Conservation (phyloP, 1,140 invertebrate genomes). For the Oppia nitens region DNA sequence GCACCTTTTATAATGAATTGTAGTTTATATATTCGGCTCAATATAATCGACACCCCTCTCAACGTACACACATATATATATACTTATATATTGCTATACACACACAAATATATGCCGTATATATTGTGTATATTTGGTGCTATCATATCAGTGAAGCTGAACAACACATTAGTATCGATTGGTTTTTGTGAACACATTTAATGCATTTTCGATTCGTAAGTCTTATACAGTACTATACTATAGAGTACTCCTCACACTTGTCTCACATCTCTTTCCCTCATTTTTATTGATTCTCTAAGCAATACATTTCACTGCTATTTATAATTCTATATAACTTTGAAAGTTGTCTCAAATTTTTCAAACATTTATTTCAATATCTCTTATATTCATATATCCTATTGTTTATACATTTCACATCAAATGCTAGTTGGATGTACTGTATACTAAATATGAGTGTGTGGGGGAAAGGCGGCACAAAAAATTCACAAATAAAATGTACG, state of each 20-base stretch:
- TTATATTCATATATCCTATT: no score
- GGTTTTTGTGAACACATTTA: neutral
- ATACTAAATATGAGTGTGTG: neutral
- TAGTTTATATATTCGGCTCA: no score
- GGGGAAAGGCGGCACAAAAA: neutral
- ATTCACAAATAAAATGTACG: neutral
- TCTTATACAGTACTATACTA: no score
- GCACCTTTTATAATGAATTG: neutral
- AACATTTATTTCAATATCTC: no score
- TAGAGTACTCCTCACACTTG: no score
- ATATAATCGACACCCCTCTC: no score
- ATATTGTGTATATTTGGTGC: neutral
- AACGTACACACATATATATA: no score
- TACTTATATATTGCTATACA: no score
- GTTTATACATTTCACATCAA: neutral
- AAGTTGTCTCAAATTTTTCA: no score
- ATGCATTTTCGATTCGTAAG: conserved; percentile 5
- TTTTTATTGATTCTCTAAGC: neutral
- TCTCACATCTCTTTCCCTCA: neutral
- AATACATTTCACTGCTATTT: neutral
- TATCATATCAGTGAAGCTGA: neutral
- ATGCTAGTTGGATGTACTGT: neutral
- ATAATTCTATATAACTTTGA: neutral
- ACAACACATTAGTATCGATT: conserved; percentile 1
- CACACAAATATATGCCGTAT: neutral